Evolutionary conservation across 2,888 invertebrate species (phyloP), one percentile per base, ranked within the genome.

Genomic region (Eupithecia exiguata): DNA sequence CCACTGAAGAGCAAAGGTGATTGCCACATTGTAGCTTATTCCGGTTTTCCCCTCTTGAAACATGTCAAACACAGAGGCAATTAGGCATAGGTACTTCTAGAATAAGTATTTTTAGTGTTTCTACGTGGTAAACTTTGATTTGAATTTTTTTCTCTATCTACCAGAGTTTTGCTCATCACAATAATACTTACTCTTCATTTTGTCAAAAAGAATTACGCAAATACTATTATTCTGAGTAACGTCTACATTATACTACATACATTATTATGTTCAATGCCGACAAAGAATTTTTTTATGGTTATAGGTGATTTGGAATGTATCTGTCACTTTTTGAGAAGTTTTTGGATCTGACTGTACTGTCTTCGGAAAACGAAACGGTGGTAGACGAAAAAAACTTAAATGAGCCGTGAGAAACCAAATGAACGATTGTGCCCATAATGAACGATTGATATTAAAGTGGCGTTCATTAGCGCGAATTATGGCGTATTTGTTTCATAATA

Each of bases 361-460:
- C 89, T 89, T 91, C 88, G 92, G 93, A 93, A 93, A 94, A 94
- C 93, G 94, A 94, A 94, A 94, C 93, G 94, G 94, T 92, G 94
- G 94, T 92, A 94, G 94, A 93, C 92, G 92, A 92, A 91, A 93
- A 94, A 94, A 91, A 93, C 94, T 93, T 93, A 93, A 93, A 94
- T 94, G 94, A 94, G 93, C 87, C 93, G 94, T 94, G 94, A 93
- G 94, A 94, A 93, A 89, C 90, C 84, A 93, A 94, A 94, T 91
- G 93, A 94, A 89, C 92, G 93, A 93, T 93, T 94, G 94, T 94
- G 86, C 86, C 81, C 89, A 92, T 94, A 93, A 94, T 92, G 91
- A 94, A 90, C 90, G 93, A 90, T 93, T 91, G 89, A 90, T 90
- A 88, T 87, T 89, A 88, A 87, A 91, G 89, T 90, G 87, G 87